These are phyloP conservation scores for Penaeus chinensis DNA, from an alignment of 1,140 invertebrate genomes.

Conservation along the genomic window DNA sequence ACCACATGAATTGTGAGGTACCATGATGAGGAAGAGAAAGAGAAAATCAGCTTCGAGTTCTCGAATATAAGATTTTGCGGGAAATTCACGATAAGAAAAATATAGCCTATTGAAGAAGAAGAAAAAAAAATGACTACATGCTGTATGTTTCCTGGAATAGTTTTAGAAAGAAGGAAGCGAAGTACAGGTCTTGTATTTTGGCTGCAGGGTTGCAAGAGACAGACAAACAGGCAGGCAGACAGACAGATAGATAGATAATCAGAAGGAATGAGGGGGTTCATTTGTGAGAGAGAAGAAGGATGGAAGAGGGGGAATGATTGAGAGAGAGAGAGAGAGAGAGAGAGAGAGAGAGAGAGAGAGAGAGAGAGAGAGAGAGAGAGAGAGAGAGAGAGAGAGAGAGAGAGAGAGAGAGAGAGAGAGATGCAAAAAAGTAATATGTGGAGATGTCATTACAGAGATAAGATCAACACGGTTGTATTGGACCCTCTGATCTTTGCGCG, in stretches of 20 bases:
- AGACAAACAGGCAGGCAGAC: background rate
- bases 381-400: constrained; percentile 15
- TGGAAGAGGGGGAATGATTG: background rate
- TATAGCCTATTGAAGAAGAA: background rate
- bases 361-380: background rate
- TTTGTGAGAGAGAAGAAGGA: no score
- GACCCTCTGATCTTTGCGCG: no score
- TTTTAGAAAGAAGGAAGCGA: background rate
- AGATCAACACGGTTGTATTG: no score
- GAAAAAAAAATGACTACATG: background rate
- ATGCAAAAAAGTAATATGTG: no score
- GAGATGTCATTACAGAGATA: no score
- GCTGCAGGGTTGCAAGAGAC: background rate
- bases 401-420: no score
- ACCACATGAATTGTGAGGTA: no score
- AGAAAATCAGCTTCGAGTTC: no score
- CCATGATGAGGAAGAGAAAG: no score
- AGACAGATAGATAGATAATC: background rate
- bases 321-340: constrained; percentile 19
- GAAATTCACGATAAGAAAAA: background rate
- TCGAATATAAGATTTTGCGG: no score
- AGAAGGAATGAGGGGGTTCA: no score
- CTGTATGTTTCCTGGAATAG: background rate
- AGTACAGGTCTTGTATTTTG: no score
- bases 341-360: background rate